phyloP scores from a whole-genome alignment of 1,140 invertebrate genomes.

The Onthophagus taurus region DNA sequence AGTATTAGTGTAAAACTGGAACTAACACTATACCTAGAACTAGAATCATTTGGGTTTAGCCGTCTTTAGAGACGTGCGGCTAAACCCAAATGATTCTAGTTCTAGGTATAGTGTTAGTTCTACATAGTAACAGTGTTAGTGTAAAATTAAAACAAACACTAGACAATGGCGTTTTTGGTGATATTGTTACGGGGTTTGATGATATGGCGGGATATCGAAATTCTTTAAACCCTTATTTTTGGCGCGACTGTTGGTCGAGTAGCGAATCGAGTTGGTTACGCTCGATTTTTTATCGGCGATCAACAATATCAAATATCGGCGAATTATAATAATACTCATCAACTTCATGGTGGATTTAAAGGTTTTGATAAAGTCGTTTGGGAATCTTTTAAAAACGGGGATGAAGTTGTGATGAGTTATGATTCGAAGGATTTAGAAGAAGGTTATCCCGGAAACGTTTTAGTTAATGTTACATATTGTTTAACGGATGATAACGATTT shows the following conservation, averaged over 20 bases:
- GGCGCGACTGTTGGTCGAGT: slow-evolving; percentile 82
- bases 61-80: too few relatives aligned
- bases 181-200: slow-evolving; percentile 73
- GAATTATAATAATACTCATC: slow-evolving; percentile 60
- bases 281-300: slow-evolving; percentile 58
- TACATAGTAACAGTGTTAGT: too few relatives aligned
- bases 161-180: slow-evolving; percentile 52
- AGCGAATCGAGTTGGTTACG: slow-evolving; percentile 73
- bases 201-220: slow-evolving; percentile 54
- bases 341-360: slow-evolving; percentile 76
- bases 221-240: slow-evolving; percentile 63
- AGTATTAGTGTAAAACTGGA: too few relatives aligned
- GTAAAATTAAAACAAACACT: too few relatives aligned
- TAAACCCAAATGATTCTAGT: too few relatives aligned
- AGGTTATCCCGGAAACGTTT: slow-evolving; percentile 73
- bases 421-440: slow-evolving; percentile 64
- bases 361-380: slow-evolving; percentile 71
- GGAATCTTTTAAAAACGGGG: slow-evolving; percentile 32
- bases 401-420: slow-evolving; percentile 35
- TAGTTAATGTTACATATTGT: slow-evolving; percentile 58
- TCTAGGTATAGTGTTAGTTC: too few relatives aligned
- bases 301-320: slow-evolving; percentile 57
- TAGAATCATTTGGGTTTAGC: too few relatives aligned
- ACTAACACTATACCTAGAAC: too few relatives aligned
- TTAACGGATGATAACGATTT: slow-evolving; percentile 64